A percentile compares a stretch with the other conserved stretches of the same genome.
Conservation (phyloP, 2,888 invertebrate genomes). For the Aelia acuminata region DNA sequence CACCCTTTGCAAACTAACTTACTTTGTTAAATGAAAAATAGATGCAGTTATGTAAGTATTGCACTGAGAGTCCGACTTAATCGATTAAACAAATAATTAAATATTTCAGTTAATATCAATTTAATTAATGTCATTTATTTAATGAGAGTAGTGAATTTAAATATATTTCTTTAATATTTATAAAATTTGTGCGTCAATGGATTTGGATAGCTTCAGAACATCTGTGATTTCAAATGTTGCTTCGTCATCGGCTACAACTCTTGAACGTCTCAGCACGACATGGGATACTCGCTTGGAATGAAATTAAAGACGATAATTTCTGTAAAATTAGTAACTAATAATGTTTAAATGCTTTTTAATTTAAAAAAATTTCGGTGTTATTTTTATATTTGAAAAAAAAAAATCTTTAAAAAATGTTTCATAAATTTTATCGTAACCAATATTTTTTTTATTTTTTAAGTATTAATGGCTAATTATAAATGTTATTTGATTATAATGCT, state of each 20-base stretch:
- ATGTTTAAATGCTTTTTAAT: background rate
- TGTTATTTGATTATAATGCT: too few relatives aligned
- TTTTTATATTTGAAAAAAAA: background rate
- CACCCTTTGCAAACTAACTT: too few relatives aligned
- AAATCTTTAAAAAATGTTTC: background rate
- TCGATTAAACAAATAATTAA: background rate
- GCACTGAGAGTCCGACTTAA: background rate
- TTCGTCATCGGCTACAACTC: background rate
- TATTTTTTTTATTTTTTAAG: background rate
- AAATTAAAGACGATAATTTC: background rate
- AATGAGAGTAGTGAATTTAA: background rate
- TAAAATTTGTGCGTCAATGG: background rate
- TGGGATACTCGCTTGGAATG: background rate
- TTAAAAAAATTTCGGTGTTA: background rate
- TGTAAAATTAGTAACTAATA: background rate
- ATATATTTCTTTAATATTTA: background rate
- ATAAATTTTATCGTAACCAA: background rate
- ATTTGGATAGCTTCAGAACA: background rate
- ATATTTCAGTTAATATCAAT: background rate
- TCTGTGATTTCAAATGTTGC: background rate
- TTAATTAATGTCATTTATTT: background rate
- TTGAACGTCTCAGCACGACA: background rate
- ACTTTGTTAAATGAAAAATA: too few relatives aligned
- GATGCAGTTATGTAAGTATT: too few relatives aligned
- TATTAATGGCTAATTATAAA: background rate